These are phyloP conservation scores for Pangasius macronema DNA, from an alignment of 2,797 vertebrate species.

Conservation along the genomic window DNA sequence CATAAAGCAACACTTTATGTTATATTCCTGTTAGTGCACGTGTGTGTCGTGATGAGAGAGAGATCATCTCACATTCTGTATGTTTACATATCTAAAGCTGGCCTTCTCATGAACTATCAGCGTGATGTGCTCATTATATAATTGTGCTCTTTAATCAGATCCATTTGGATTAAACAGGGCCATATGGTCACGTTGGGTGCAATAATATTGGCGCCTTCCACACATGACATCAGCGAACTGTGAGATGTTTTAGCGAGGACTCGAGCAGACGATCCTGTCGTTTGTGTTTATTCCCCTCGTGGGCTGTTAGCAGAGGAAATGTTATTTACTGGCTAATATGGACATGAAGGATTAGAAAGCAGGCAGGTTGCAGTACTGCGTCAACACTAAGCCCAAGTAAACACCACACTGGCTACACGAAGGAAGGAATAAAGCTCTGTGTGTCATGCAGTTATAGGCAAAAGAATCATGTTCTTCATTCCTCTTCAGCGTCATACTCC, in stretches of 20 bases:
- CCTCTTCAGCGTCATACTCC: background rate
- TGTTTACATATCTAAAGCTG: background rate
- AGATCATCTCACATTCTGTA: background rate
- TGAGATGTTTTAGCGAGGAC: conserved; percentile 1
- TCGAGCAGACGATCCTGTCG: background rate
- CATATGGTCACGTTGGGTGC: conserved; percentile 23
- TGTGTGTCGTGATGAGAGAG: background rate
- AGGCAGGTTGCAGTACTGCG: background rate
- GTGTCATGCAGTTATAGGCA: background rate
- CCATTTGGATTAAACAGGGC: conserved; percentile 39
- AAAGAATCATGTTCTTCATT: background rate
- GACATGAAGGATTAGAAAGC: background rate
- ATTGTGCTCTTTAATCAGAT: conserved; percentile 25
- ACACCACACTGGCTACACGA: background rate
- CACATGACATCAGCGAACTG: conserved; percentile 19
- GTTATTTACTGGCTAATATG: background rate
- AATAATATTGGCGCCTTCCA: conserved; percentile 20
- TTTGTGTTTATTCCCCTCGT: conserved; percentile 3
- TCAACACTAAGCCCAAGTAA: background rate
- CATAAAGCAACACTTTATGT: background rate
- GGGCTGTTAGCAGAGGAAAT: background rate
- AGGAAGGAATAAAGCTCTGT: background rate
- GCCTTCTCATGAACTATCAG: conserved; percentile 30
- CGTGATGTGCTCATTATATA: background rate
- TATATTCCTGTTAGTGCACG: background rate